Base-by-base conservation (phyloP, 1,140 invertebrate genomes). In the Centruroides sculpturatus region DNA sequence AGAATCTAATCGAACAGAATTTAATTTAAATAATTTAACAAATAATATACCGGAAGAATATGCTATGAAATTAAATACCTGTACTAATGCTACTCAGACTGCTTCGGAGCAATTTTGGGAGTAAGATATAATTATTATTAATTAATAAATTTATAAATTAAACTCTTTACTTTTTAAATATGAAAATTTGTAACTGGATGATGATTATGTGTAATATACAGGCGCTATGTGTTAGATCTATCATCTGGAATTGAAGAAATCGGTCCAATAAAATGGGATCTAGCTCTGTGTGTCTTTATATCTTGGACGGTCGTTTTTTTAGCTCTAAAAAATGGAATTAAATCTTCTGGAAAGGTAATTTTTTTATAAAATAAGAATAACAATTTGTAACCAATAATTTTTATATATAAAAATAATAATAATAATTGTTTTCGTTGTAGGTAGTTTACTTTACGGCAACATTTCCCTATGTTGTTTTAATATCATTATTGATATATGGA, bases 251-350 rank as follows among this genome's bases (percentile, higher is more conserved):
- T 87, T 61, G 79, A 81, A 55, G 75, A 82, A 47, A 73, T 84
- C 35, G 83, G 82, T 35, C 78, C 76, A 3, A 76, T 87, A 62
- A 82, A 83, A 69, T 84, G 81, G 81, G 81, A 84, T 69, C 74
- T 87, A 10, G 76, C 84, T 47, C 76, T 79, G 13, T 82, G 81
- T 65, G 75, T 87, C 35, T 70, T 81, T 47, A 64, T 85, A 36
- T 83, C 83, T 52, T 87, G 85, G 85, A 70, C 84, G 55, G 68
- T 85, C 56, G 80, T 87, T 56, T 79, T 75, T 67, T 68, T 77
- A 62, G 78, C 75, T 68, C 76, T 81, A 46, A 80, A 77, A 71
- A 80, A 78, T 68, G 78, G 78, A 79, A 86, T 77, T 68, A 79
- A 71, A 79, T 84, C 69, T 75, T 86, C 74, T 72, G 84, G 74